Evolutionary conservation across 1,140 invertebrate genomes (phyloP), one percentile per base, ranked within the genome.

Genomic region (Euura saliciscinereae): DNA sequence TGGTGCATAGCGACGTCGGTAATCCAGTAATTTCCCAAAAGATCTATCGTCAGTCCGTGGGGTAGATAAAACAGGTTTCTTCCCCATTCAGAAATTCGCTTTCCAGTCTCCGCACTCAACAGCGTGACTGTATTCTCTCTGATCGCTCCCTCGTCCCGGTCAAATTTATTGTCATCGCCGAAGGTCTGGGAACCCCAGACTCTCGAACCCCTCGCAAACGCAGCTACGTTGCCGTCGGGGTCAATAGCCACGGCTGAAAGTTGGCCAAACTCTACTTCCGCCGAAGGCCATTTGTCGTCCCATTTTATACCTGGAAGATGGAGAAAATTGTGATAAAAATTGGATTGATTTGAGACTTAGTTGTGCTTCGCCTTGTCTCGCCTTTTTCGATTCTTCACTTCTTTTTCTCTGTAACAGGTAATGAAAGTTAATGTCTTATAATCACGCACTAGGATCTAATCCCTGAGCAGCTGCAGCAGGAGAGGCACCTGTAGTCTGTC

Each of bases 1-100:
- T 99, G 98, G 87, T 99, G 98, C 71, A 97, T 84, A 2, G 94
- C 98, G 2, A 96, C 94, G 88, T 99, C 98, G 0, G 98, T 99
- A 11, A 97, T 82, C 94, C 94, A 97, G 64, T 96, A 91, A 88
- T 98, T 97, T 67, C 93, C 92, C 46, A 91, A 83, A 11, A 86
- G 83, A 84, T 98, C 97, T 42, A 98, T 90, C 51, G 95, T 96
- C 44, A 99, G 90, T 7, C 97, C 97, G 87, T 99, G 98, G 0
- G 97, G 98, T 83, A 99, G 88, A 82, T 94, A 98, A 88, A 98
- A 99, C 94, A 94, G 88, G 78, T 94, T 91, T 75, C 89, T 89
- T 42, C 97, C 97, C 93, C 95, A 97, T 80, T 91, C 88, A 73
- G 93, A 89, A 5, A 97, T 78, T 0, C 94, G 79, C 65, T 90